Evolutionary conservation across 2,797 vertebrate species (phyloP), one percentile per base, ranked within the genome.

Genomic region (Ataeniobius toweri): DNA sequence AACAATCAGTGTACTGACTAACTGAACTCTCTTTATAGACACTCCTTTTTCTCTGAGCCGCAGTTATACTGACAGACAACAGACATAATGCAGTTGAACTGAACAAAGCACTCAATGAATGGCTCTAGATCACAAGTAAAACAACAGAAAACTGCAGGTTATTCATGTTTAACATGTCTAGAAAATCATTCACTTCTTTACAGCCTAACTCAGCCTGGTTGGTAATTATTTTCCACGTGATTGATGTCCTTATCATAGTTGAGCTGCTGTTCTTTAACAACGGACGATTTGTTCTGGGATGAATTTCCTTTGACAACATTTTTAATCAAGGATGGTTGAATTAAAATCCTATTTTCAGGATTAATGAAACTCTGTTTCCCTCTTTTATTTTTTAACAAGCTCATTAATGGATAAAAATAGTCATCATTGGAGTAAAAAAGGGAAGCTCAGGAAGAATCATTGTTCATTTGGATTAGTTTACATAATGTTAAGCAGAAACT

Each of bases 331-430:
- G 59, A 82, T 3, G 59, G 72, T 36, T 80, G 78, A 86, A 86
- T 68, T 82, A 73, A 86, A 89, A 81, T 76, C 82, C 89, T 89
- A 88, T 91, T 91, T 93, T 51, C 65, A 80, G 85, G 58, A 81
- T 77, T 83, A 84, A 85, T 83, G 81, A 78, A 91, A 88, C 36
- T 78, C 81, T 67, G 70, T 80, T 87, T 85, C 83, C 80, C 18
- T 75, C 56, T 71, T 71, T 71, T 78, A 59, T 59, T 51, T 56
- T 79, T 46, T 44, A 80, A 83, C 74, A 56, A 86, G 81, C 68
- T 80, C 76, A 81, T 86, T 86, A 78, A 73, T 75, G 70, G 75
- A 59, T 86, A 79, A 83, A 77, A 86, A 56, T 56, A 24, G 36
- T 20, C 51, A 56, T 56, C 28, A 18, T 24, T 14, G 71, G 74